Evolutionary conservation across 2,113 vertebrate species (phyloP), one percentile per base, ranked within the genome.

Genomic region (Xiphophorus couchianus): DNA sequence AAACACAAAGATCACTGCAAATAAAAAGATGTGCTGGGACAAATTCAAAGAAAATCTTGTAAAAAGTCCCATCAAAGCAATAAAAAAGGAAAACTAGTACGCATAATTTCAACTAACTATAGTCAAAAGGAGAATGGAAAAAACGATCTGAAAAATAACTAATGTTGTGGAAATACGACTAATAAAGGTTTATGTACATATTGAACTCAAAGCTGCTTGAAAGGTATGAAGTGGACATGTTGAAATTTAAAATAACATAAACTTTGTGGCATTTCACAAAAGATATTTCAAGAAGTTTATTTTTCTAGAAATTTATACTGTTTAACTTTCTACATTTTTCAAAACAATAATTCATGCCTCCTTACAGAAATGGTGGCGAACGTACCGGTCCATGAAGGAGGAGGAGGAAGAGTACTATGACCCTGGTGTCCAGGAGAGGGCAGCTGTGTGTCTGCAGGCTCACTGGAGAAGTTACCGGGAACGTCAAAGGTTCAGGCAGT

Each of bases 341-440:
- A 1, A 58, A 67, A 11, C 7, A 67, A 27, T 17, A 29, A 39
- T 28, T 44, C 7, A 11, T 14, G 5, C 61, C 11, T 71, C 42
- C 17, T 65, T 3, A 66, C 90, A 99, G 98, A 93, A 90, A 90
- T 97, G 90, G 91, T 99, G 98, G 98, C 95, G 94, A 35, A 88
- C 77, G 70, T 93, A 94, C 75, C 92, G 75, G 80, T 80, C 84
- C 64, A 28, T 63, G 4, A 68, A 69, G 58, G 94, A 93, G 27
- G 89, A 69, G 51, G 94, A 93, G 27, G 89, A 69, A 1, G 91
- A 84, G 48, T 85, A 82, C 0, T 84, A 80, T 33, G 91, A 95
- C 66, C 63, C 82, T 13, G 5, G 70, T 1, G 65, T 89, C 78
- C 86, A 93, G 60, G 31, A 89, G 76, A 88, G 48, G 82, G 97